Evolutionary conservation across 2,888 invertebrate species (phyloP), one percentile per base, ranked within the genome.

Genomic region (Cotesia congregata): DNA sequence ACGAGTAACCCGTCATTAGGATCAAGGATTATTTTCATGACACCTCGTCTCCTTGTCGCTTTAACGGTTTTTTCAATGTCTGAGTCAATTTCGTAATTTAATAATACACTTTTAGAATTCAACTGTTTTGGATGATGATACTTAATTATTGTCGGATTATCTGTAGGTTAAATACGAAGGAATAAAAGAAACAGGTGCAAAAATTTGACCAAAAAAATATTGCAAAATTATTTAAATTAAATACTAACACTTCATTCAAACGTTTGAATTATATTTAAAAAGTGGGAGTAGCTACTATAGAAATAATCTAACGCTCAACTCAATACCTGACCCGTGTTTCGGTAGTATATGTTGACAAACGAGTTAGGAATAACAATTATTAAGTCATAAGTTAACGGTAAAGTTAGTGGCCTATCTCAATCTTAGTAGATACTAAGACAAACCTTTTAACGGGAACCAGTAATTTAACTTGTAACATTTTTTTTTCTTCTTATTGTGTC

Each of bases 1-100:
- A 87, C 84, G 83, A 84, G 85, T 86, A 87, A 88, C 86, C 87
- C 82, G 83, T 86, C 87, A 88, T 88, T 88, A 88, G 87, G 88
- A 87, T 86, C 88, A 88, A 88, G 88, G 87, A 88, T 87, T 75
- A 76, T 79, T 67, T 41, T 30, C 30, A 70, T 76, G 73, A 76
- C 73, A 72, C 60, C 59, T 30, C 67, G 39, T 62, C 62, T 65
- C 65, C 65, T 65, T 65, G 30, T 65, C 30, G 5, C 30, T 65
- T 38, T 65, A 65, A 65, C 38, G 20, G 15, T 7, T 12, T 65
- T 38, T 65, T 65, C 65, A 65, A 65, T 65, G 65, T 65, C 50
- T 50, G 9, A 50, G 50, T 50, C 50, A 50, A 12, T 69, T 72
- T 69, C 74, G 61, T 60, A 69, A 65, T 30, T 67, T 30, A 67